Evolutionary conservation across 92 coral and sea anemone genomes (phyloP), one percentile per base, ranked within the genome.

Genomic region (Diadumene lineata): DNA sequence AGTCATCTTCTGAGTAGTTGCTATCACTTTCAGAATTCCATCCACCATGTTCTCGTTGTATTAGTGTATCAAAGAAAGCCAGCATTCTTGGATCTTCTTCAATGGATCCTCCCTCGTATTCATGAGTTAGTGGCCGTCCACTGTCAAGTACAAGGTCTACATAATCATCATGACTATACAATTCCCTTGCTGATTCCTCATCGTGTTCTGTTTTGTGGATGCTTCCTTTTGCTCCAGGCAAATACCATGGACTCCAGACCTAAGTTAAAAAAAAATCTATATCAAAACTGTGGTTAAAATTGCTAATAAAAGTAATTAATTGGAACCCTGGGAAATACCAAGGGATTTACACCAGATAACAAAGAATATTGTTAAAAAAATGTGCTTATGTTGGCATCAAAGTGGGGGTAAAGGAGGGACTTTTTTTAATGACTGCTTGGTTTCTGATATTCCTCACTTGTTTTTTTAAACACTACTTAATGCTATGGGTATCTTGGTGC

Each of bases 181-280:
- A 85, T 23, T 74, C 75, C 30, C 98, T 82, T 71, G 63, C 57
- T 25, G 58, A n/a, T 25, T 64, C 63, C 21, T 53, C 67, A 0
- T 7, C 3, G 15, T 43, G 23, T 34, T 77, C 83, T 50, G 46
- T 60, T 44, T 55, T 74, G 55, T 66, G 18, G 7, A 77, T 53
- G 55, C 69, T 65, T 6, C 79, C 84, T 30, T 76, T 62, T 19
- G 87, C 89, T 32, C 87, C 88, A 56, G 84, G 86, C 27, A 94
- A 26, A 43, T 82, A 78, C 75, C 94, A 94, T 31, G 98, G 98
- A 68, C 97, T 92, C 98, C 98, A 94, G 43, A 94, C 97, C 98
- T 94, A 30, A 56, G n/a, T n/a, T n/a, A n/a, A n/a, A 28, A 55
- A 34, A 62, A 79, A 78, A 68, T 34, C n/a, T n/a, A n/a, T n/a